Evolutionary conservation across 2,888 invertebrate genomes (phyloP), one percentile per base, ranked within the genome.

Genomic region (Agrilus cyanescens): DNA sequence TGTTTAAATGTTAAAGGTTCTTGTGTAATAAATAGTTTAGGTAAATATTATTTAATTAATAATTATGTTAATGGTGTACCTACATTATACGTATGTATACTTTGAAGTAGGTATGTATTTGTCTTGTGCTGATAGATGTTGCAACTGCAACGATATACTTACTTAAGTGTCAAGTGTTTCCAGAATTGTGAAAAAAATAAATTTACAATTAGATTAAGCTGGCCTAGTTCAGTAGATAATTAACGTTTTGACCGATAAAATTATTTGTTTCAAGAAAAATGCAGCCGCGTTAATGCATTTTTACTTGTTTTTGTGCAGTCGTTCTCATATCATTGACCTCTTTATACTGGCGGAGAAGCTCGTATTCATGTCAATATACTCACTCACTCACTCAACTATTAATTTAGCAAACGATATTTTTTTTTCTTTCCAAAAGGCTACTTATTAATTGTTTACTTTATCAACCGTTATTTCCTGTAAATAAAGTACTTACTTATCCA

Each of bases 231-330:
- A 40, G 45, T 42, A 46, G 50, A 52, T 51, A 52, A 52, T 47
- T 43, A 47, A 44, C 42, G 48, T 57, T 58, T 55, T 64, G 64
- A 65, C 65, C 64, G 65, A 65, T 65, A 63, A 64, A 60, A 56
- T 56, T 57, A 57, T 59, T 61, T 59, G 55, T 54, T 62, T 54
- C 58, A 52, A 53, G 37, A 52, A 55, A 59, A 55, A 58, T 35
- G 47, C 18, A 43, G 43, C 30, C 39, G 32, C 43, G 39, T 47
- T 46, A 43, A 37, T 43, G 39, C 43, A 44, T 34, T 41, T 44
- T 41, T 39, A 29, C 32, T 37, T n/a, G 16, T 25, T 37, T 46
- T 41, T 41, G 31, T 43, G 32, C 39, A 45, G 20, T 20, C 36
- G 36, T 41, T 48, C 51, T 51, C 53, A 53, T 58, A 59, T 58